Evolutionary conservation across 64 coral and sea anemone genomes (phyloP), one percentile per base, ranked within the genome.

Genomic region (Stichodactyla helianthus): DNA sequence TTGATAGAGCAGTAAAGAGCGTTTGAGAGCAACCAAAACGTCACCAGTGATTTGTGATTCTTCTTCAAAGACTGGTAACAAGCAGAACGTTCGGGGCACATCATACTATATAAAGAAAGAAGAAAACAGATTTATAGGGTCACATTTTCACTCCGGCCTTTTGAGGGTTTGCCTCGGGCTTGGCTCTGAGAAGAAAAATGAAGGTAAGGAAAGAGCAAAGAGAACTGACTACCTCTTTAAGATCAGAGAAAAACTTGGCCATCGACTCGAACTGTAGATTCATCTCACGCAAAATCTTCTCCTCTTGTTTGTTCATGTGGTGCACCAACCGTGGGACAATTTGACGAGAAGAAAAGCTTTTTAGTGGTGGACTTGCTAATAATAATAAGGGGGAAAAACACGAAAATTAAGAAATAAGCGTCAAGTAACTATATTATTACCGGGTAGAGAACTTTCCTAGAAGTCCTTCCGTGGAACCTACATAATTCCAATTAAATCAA

Each of bases 11-110:
- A 82, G 50, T 54, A 82, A 57, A 17, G 18, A 82, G 7, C 14
- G 51, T 50, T 82, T 82, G 50, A 82, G 79, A 54, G 20, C 0
- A n/a, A 14, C 79, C 79, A 82, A 35, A 15, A 82, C 53, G 51
- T 82, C 79, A 54, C 79, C 79, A n/a, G 16, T 82, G 35, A 19
- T 57, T 82, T 50, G 18, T n/a, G 89, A 79, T 20, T 70, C 55
- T 52, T 64, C 78, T 50, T 79, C 64, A 13, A 91, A 91, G 55
- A 85, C 83, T 26, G 89, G 89, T 17, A 91, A 44, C 55, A 91
- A n/a, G 76, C 89, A 91, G 11, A 91, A 16, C 18, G 89, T 86
- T 16, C 89, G 70, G 23, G 89, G 89, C 6, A 59, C 54, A 22
- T 91, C 89, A 19, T 63, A 91, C 89, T 91, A 19, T 52, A 16